Evolutionary conservation across 2,113 vertebrate species (phyloP).

Genomic region (Xyrauchen texanus): DNA sequence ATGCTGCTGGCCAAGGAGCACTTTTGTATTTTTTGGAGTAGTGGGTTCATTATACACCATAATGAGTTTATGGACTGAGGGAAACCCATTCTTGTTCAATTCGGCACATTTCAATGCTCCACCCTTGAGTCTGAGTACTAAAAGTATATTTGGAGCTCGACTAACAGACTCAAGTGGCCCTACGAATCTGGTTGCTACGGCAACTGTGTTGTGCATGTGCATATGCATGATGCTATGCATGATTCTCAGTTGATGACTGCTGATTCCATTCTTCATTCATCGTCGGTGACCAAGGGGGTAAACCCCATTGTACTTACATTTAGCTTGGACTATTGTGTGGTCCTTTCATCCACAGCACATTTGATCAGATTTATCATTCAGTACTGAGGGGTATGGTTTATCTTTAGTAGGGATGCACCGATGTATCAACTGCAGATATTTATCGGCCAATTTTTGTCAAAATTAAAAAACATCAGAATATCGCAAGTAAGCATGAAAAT

Average conservation of each 20-base stretch:
- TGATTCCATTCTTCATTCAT: neutral
- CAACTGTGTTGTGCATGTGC: slow-evolving; percentile 22
- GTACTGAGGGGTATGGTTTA: neutral
- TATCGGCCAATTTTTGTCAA: no score
- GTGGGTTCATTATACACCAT: neutral
- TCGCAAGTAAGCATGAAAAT: no score
- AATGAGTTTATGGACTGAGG: neutral
- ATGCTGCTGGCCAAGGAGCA: neutral
- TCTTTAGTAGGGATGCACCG: neutral
- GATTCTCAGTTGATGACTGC: neutral
- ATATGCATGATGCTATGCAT: slow-evolving; percentile 3
- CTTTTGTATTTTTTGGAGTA: neutral
- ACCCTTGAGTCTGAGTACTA: neutral
- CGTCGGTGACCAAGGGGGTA: neutral
- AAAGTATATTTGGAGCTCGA: neutral
- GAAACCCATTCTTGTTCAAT: no score
- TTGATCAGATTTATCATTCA: neutral
- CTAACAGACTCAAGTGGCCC: no score
- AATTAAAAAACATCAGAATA: no score
- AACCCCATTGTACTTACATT: neutral
- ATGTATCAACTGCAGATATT: no score
- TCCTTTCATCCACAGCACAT: neutral
- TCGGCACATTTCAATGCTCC: no score
- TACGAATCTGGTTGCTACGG: slow-evolving; percentile 20
- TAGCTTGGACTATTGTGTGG: neutral